Base-by-base conservation (phyloP, 2,888 invertebrate species). In the Amphiduros pacificus region DNA sequence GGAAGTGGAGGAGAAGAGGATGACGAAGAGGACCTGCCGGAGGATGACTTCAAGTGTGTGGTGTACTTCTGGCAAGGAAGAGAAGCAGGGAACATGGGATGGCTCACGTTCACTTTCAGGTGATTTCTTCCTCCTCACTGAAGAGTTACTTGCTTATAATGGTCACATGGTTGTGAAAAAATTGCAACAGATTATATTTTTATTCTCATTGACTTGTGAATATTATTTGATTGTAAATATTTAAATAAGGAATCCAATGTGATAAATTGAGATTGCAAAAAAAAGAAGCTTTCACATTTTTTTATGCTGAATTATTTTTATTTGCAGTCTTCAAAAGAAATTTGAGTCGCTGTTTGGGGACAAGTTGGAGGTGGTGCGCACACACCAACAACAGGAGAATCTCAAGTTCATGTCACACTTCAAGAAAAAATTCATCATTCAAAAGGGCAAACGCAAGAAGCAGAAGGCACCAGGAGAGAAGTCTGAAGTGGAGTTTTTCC, bases 61-160 rank as follows among this genome's bases (percentile, higher is more conserved):
- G 97, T 98, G n/a, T 99, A 99, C 84, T 99, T 99, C 86, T 99
- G 99, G 99, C 99, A 99, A 85, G 98, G 98, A 0, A 74, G 87
- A 32, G 92, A 94, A 77, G 98, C 98, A 2, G 90, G 92, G 65
- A 98, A 99, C 84, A 99, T 99, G 97, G 99, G 98, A 62, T 99
- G 98, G 97, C 87, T 99, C 0, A 98, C 95, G 0, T 99, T 99
- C 84, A 98, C 98, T 0, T 99, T 99, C 84, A 95, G 94, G 74
- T 86, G 69, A 24, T 56, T 41, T 20, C 36, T 17, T 36, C 36
- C 11, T 49, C 6, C 17, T 36, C 36, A 36, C 17, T 36, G 9
- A n/a, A n/a, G n/a, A n/a, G n/a, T n/a, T n/a, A n/a, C n/a, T n/a
- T n/a, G n/a, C n/a, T n/a, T n/a, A n/a, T n/a, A n/a, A n/a, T n/a